Base-by-base conservation (phyloP, 2,888 invertebrate species). In the Andrena minutula region DNA sequence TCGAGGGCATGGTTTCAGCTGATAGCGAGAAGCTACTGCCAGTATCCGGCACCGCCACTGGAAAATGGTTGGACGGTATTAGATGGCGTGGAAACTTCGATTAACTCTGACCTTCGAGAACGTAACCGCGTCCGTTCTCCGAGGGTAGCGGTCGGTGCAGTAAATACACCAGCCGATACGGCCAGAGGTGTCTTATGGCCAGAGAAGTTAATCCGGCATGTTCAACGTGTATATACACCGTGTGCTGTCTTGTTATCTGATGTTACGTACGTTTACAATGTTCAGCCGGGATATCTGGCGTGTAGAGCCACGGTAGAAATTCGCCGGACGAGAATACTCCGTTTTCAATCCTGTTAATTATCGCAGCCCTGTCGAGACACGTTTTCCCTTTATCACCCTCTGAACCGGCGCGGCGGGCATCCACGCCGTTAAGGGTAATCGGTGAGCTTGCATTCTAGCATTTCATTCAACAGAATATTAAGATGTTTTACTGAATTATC, bases 41-140 rank as follows among this genome's bases (percentile, higher is more conserved):
- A 16, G 71, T 69, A 74, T 85, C 71, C 61, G 76, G 68, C 75
- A 74, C 76, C 51, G 60, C 69, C 82, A 56, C 72, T 63, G 75
- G 79, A 71, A 82, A 79, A 81, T 60, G 81, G 77, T 73, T 79
- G 71, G 68, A 72, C 74, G 72, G 74, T 85, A 85, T 85, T 86
- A 85, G 80, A 80, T 75, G 78, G 71, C 64, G 80, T 51, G 64
- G 75, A 77, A 86, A 86, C 79, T 86, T 86, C 81, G 88, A 88
- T 86, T 86, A 86, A 85, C 79, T 82, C 70, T 74, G 75, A 87
- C 77, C 82, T 86, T 87, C 77, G 82, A 47, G 74, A 30, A 58
- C 47, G 64, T 65, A 68, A 58, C 69, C 78, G 64, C 23, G 75
- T 68, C 64, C 30, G 30, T 51, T 51, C 60, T 63, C 32, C n/a